Base-by-base conservation (phyloP, 2,888 invertebrate species). In the Melanotus villosus region DNA sequence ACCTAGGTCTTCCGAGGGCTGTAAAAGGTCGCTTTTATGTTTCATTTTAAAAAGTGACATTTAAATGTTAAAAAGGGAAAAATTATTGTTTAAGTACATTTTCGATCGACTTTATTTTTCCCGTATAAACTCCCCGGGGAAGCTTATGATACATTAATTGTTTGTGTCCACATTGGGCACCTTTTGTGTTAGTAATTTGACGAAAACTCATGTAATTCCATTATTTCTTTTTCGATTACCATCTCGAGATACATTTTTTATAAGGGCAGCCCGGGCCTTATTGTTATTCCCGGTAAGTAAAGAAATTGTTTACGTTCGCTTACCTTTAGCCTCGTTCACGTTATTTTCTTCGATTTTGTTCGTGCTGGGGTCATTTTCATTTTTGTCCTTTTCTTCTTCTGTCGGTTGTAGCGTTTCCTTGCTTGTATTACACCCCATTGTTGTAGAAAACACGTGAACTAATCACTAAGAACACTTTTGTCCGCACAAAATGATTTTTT, bases 401-500 rank as follows among this genome's bases (percentile, higher is more conserved):
- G 83, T 68, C 79, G 82, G 78, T 78, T 84, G 75, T 10, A 79
- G 73, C 16, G 77, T 75, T 77, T 89, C 89, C 81, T 89, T 89
- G 81, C 89, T 89, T 56, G 89, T 89, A 78, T 89, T 89, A 83
- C 89, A 89, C 76, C 89, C 89, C 89, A 89, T 89, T 47, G 47
- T 23, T 9, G 14, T 16, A 10, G 34, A 56, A 9, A 16, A 32
- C 50, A 12, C 52, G n/a, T 16, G 52, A 30, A 52, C 16, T 18
- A 32, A 32, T 34, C 32, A 54, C 54, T 5, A n/a, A 45, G 32
- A 30, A 5, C 54, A 54, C 54, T 34, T 54, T 16, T 30, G 18
- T 18, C 2, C 41, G 10, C 38, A 26, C 38, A 41, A 45, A 59
- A 59, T 59, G 30, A 32, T 32, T 59, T 59, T 59, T 59, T 59